phyloP scores from a whole-genome alignment of 92 coral and sea anemone species.

The Parazoanthus swiftii region DNA sequence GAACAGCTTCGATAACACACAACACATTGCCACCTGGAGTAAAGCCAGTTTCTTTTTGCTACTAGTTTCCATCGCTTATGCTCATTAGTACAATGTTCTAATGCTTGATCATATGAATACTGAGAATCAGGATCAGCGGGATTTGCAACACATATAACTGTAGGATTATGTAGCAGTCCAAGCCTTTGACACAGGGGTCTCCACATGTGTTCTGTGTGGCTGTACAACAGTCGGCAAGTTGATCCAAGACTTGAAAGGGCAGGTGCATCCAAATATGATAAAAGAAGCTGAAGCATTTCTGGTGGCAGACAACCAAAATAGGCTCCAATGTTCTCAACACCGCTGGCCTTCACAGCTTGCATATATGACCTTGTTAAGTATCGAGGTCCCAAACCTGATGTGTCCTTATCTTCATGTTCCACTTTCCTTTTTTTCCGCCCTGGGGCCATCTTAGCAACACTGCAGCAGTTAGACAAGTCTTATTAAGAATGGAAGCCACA shows the following conservation, averaged over 20 bases:
- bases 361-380: constrained; percentile 75
- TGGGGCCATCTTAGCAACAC: constrained; percentile 54
- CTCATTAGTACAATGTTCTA: constrained; percentile 75
- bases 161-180: constrained; percentile 67
- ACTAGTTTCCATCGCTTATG: constrained; percentile 76
- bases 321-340: constrained; percentile 82
- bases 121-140: constrained; percentile 65
- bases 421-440: constrained; percentile 48
- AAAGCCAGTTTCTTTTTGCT: constrained; percentile 86
- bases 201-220: constrained; percentile 81
- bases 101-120: constrained; percentile 89
- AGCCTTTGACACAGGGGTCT: constrained; percentile 77
- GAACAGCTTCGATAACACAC: constrained; percentile 94
- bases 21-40: constrained; percentile 94
- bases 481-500: neutral
- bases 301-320: constrained; percentile 87
- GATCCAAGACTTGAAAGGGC: constrained; percentile 84
- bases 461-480: neutral
- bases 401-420: neutral
- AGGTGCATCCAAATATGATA: constrained; percentile 91
- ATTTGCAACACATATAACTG: constrained; percentile 84
- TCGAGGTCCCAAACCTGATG: constrained; percentile 40
- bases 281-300: constrained; percentile 83
- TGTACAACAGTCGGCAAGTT: constrained; percentile 76
- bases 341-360: constrained; percentile 68